These are phyloP conservation scores for Cariama cristata DNA, from an alignment of 2,113 vertebrate genomes.

Conservation along the genomic window DNA sequence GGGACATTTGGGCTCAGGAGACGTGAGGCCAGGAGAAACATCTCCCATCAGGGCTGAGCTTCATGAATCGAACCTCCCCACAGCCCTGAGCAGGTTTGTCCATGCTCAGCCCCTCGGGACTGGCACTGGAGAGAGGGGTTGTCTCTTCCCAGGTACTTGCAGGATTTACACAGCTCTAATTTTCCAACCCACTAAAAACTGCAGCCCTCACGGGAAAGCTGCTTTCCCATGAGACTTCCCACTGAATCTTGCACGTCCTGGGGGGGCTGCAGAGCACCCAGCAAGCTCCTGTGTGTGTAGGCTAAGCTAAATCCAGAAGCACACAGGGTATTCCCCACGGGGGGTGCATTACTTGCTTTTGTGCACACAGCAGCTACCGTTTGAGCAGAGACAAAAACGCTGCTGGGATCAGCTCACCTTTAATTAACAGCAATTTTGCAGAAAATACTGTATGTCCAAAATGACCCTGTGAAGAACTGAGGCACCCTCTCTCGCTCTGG, in stretches of 20 bases:
- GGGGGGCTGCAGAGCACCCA: background rate
- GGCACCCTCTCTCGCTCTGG: background rate
- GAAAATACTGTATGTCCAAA: constrained; percentile 50
- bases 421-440: constrained; percentile 46
- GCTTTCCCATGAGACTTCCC: background rate
- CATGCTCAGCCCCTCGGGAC: background rate
- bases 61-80: background rate
- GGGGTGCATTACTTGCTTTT: background rate
- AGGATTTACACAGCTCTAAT: background rate
- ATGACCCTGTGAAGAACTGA: background rate
- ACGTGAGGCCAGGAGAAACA: background rate
- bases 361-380: background rate
- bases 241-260: background rate
- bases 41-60: background rate
- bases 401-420: constrained; percentile 30
- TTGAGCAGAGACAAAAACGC: background rate
- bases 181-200: background rate
- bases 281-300: background rate
- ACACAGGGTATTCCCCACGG: background rate
- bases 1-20: background rate
- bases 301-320: background rate
- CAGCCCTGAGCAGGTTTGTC: background rate
- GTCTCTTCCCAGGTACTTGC: background rate
- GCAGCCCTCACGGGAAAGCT: background rate
- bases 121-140: background rate